Base-by-base conservation (phyloP, 2,888 invertebrate genomes). In the Patella pellucida region DNA sequence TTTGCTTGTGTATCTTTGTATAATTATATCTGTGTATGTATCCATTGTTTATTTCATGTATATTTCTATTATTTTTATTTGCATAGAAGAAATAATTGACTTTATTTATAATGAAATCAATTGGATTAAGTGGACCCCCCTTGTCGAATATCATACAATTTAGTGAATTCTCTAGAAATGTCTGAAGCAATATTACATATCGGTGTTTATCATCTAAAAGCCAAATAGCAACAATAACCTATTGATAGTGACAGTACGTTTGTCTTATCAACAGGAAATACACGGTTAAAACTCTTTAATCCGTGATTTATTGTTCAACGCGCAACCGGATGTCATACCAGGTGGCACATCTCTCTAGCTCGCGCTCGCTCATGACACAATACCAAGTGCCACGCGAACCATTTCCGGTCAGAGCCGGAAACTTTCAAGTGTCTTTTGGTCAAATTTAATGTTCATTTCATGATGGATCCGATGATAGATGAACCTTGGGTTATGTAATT, bases 201-300 rank as follows among this genome's bases (percentile, higher is more conserved):
- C 41, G 41, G 9, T 41, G 41, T 41, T 41, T 41, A 41, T 41
- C 1, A 41, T 41, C 41, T 41, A 41, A 41, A 41, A 41, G 41
- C 41, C 9, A 41, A 41, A 41, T 41, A 41, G 7, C 41, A 41
- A 41, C 41, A 41, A 41, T 41, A 41, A 41, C 1, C 41, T 41
- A 41, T 41, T 41, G 41, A 41, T 9, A 41, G 7, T 41, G 41
- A 41, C 41, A 41, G 9, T 41, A 62, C 23, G n/a, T 62, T 62
- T 23, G 19, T 62, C 62, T 62, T 62, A 62, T 62, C 62, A 62
- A 62, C 62, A 62, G 62, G 62, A 62, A 62, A 62, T 62, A 23
- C 62, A 23, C 19, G 23, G 19, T 62, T 15, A 62, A 19, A 62
- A 62, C 19, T 16, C n/a, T 62, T 62, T 19, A 62, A 19, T 62